These are phyloP conservation scores for Ophion ellenae DNA, from an alignment of 2,888 invertebrate species.

Conservation along the genomic window DNA sequence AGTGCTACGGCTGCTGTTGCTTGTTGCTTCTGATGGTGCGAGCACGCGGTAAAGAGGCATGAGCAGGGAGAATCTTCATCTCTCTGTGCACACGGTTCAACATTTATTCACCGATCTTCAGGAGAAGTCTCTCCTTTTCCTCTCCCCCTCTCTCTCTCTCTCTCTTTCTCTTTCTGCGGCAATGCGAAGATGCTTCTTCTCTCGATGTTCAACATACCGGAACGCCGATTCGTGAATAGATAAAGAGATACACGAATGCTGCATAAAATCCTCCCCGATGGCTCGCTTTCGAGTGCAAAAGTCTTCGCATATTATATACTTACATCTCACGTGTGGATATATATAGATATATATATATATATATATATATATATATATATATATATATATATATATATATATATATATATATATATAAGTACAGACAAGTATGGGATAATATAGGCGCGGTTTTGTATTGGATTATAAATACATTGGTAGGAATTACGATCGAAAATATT, in stretches of 20 bases:
- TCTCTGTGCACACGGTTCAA: conserved; percentile 51
- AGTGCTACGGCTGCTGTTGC: conserved; percentile 59
- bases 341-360: conserved; percentile 26
- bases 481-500: conserved; percentile 50
- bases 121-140: conserved; percentile 32
- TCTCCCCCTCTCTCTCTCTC: conserved; percentile 11
- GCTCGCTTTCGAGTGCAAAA: conserved; percentile 42
- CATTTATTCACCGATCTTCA: conserved; percentile 63
- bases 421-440: conserved; percentile 19
- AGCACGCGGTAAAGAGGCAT: conserved; percentile 48
- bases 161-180: background rate
- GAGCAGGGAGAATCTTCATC: conserved; percentile 50
- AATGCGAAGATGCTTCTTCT: conserved; percentile 57
- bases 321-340: conserved; percentile 28
- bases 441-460: conserved; percentile 40
- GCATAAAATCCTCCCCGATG: conserved; percentile 48
- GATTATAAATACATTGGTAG: conserved; percentile 47
- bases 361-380: conserved; percentile 32
- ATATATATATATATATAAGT: conserved; percentile 31
- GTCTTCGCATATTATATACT: conserved; percentile 19
- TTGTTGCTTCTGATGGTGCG: conserved; percentile 52
- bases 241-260: conserved; percentile 68
- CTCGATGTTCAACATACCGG: conserved; percentile 73
- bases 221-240: conserved; percentile 73
- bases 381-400: background rate